phyloP scores from a whole-genome alignment of 2,113 vertebrate species.

The Lipophrys pholis region DNA sequence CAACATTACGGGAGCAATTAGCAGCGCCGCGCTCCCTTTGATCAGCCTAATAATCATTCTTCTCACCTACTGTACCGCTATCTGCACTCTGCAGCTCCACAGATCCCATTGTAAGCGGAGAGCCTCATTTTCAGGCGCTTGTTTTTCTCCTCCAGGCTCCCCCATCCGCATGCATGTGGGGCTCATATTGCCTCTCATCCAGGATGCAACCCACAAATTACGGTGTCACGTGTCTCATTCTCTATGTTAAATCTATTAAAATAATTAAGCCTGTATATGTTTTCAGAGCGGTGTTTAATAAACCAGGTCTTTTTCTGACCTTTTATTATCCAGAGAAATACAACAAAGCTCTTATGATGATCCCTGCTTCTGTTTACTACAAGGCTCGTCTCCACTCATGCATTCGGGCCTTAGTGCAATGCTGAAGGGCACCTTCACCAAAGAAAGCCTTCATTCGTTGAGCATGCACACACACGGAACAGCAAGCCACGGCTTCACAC shows the following conservation, averaged over 20 bases:
- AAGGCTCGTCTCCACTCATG: conserved; percentile 14
- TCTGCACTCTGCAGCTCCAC: conserved; percentile 50
- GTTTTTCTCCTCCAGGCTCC: conserved; percentile 15
- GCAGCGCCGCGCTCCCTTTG: conserved; percentile 51
- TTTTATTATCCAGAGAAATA: conserved; percentile 24
- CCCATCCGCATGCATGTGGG: not conserved
- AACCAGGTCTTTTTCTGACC: conserved; percentile 14
- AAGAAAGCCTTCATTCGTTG: not conserved
- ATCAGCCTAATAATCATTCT: conserved; percentile 71
- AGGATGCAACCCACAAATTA: conserved; percentile 14
- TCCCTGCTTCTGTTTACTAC: conserved; percentile 24
- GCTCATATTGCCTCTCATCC: conserved; percentile 1
- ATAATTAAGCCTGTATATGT: conserved; percentile 22
- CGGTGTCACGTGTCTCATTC: not conserved
- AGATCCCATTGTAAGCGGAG: conserved; percentile 45
- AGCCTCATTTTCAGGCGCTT: conserved; percentile 34
- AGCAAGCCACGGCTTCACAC: not conserved
- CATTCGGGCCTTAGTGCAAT: conserved; percentile 6
- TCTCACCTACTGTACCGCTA: conserved; percentile 63
- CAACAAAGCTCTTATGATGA: conserved; percentile 2
- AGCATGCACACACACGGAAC: not conserved
- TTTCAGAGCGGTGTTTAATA: not conserved
- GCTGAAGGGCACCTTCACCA: conserved; percentile 28
- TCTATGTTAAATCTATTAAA: conserved; percentile 8
- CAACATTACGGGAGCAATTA: conserved; percentile 72